Base-by-base conservation (phyloP, 2,888 invertebrate species). In the Drosophila paramelanica region DNA sequence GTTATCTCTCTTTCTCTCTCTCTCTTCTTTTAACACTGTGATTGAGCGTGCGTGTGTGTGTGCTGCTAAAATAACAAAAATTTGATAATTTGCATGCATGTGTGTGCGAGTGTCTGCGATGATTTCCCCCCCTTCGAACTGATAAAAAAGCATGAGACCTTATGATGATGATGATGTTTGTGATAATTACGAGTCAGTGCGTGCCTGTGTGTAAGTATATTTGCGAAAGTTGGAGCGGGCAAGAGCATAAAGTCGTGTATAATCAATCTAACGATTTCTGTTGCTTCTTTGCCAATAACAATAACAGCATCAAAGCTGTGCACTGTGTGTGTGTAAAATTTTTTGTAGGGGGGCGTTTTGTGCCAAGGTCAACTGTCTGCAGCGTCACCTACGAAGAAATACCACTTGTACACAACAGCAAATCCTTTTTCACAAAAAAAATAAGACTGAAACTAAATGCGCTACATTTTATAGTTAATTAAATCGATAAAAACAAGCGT, bases 361-460 rank as follows among this genome's bases (percentile, higher is more conserved):
- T 79, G 76, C 75, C 80, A 80, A 80, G 80, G 88, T 80, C 88
- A 88, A 78, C 69, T 81, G 88, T 88, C 80, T 80, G 86, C 73
- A 80, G 38, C 23, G 17, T 11, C 49, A 59, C n/a, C 33, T 36
- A 13, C 7, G 23, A 27, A 36, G 13, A 36, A 13, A 36, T 6
- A 42, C 6, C 6, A 20, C 6, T 61, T 2, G 23, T 4, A 23
- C 38, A 14, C 23, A 43, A 14, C 17, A 38, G 6, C 5, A 45
- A 38, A 17, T 52, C 38, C 31, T 43, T 39, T 13, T 27, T 5
- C 5, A 41, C 2, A 27, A n/a, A 20, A 14, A 14, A 17, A 23
- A n/a, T 31, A 7, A 31, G 8, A 31, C 31, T 8, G 2, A 8
- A 8, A 31, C 31, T 31, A 8, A 31, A 27, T 7, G 27, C 4